A percentile compares a stretch with the other conserved stretches of the same genome.
Evolutionary conservation across 2,113 vertebrate species (phyloP).

Genomic region (Porphyrio hochstetteri): DNA sequence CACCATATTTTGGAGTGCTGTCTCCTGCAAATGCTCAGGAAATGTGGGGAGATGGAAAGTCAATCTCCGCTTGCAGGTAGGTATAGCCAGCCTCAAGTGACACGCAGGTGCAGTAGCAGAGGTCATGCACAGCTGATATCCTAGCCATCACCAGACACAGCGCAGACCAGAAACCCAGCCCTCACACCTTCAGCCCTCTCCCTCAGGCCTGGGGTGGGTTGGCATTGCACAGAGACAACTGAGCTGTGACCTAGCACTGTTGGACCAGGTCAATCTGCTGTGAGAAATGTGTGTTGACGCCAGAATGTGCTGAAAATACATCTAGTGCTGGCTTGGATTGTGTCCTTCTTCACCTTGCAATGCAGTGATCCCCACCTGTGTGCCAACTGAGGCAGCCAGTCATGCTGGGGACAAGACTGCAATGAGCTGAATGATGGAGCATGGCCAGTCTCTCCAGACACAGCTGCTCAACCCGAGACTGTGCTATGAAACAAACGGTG

Average conservation of each 20-base stretch:
- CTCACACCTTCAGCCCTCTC: accelerated
- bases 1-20: not conserved
- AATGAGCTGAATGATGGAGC: not conserved
- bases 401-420: not conserved
- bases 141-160: not conserved
- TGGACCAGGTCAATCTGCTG: not conserved
- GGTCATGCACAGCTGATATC: not conserved
- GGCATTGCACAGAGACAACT: not conserved
- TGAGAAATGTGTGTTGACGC: not conserved
- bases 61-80: not conserved
- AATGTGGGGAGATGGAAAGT: not conserved
- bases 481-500: not conserved
- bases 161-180: accelerated
- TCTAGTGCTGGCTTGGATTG: not conserved
- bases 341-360: not conserved
- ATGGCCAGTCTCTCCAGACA: constrained; percentile 16
- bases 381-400: not conserved
- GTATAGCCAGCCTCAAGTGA: not conserved
- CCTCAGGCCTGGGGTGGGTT: not conserved
- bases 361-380: not conserved
- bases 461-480: not conserved
- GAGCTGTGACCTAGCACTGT: not conserved
- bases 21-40: not conserved
- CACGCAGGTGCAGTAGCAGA: not conserved
- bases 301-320: not conserved